These are phyloP conservation scores for Fulmarus glacialis DNA, from an alignment of 2,113 vertebrate species.

Conservation along the genomic window DNA sequence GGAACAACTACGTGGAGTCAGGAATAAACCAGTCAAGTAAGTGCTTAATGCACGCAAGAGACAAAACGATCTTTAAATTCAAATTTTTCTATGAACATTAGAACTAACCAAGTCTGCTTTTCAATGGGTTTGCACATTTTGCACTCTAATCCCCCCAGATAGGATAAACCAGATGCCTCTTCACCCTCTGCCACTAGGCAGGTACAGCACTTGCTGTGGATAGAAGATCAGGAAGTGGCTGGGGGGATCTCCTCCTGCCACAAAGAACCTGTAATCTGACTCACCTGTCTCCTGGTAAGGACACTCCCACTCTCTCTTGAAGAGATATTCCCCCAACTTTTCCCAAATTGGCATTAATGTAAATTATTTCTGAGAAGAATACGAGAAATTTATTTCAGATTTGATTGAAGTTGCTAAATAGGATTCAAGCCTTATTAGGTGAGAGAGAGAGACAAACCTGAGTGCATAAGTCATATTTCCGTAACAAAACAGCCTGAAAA, in stretches of 20 bases:
- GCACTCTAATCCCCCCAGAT: rapidly evolving
- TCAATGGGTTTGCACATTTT: background rate
- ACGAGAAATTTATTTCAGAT: background rate
- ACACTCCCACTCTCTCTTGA: background rate
- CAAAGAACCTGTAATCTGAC: background rate
- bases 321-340: background rate
- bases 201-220: background rate
- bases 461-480: background rate
- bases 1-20: background rate
- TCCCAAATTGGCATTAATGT: background rate
- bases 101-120: background rate
- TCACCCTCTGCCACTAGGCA: background rate
- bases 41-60: background rate
- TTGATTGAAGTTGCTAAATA: background rate
- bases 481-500: background rate
- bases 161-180: background rate
- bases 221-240: background rate
- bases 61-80: background rate
- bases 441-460: background rate
- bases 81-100: background rate
- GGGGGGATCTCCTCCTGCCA: no score
- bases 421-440: background rate
- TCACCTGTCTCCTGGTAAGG: background rate
- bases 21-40: background rate
- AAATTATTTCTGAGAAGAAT: background rate